Evolutionary conservation across 1,140 invertebrate species (phyloP).

Genomic region (Arctopsyche grandis): DNA sequence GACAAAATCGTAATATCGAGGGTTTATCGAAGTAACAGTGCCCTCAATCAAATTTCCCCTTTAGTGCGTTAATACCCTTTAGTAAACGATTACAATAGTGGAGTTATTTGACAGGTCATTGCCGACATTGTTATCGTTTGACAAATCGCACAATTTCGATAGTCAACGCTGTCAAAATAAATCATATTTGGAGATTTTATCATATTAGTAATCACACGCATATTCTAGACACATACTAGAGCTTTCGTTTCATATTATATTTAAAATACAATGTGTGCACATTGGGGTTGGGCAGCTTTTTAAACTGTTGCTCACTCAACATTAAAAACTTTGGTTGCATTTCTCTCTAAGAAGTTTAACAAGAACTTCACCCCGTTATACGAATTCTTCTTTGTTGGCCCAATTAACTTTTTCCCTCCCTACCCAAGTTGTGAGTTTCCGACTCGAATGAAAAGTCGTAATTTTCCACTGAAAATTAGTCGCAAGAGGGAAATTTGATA

Average conservation of each 20-base stretch:
- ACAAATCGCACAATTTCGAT: neutral
- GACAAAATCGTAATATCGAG: neutral
- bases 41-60: neutral
- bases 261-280: no score
- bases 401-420: slow-evolving; percentile 10
- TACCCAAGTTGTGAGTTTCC: neutral
- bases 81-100: neutral
- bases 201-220: no score
- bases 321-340: neutral
- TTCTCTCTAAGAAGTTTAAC: neutral
- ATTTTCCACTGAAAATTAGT: neutral
- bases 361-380: slow-evolving; percentile 9
- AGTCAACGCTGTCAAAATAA: no score
- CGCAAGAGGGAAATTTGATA: neutral
- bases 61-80: neutral
- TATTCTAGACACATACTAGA: no score
- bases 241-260: no score
- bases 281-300: neutral
- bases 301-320: slow-evolving; percentile 7
- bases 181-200: no score
- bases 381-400: neutral
- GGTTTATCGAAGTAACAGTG: neutral
- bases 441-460: neutral
- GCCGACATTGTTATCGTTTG: neutral
- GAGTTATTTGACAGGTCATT: neutral